Base-by-base conservation (phyloP, 2,888 invertebrate species). In the Netelia virgata region DNA sequence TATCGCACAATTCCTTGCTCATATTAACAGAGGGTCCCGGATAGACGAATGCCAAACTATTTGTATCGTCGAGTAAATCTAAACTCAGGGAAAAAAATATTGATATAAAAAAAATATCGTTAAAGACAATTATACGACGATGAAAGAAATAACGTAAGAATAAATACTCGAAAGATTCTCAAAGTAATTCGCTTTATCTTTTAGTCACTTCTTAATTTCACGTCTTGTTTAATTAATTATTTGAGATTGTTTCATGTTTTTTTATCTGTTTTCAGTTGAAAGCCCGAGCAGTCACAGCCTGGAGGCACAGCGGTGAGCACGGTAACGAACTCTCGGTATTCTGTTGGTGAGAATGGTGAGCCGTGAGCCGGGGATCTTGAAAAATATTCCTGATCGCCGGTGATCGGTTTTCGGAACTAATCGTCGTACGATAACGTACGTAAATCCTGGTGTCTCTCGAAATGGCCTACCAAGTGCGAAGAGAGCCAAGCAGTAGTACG, bases 241-340 rank as follows among this genome's bases (percentile, higher is more conserved):
- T 36, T 66, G 1, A 8, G 16, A 10, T 18, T 47, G 18, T 14
- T 16, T 81, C 61, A 61, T 68, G 10, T 16, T 69, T 14, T 14
- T 11, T 61, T 16, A 14, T 86, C 74, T 88, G 36, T 72, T 87
- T 95, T 16, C 95, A 97, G 97, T 93, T 97, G 94, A 96, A 97
- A 94, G 96, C 96, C 91, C 95, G 96, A 91, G 96, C 96, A 68
- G 96, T 97, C 92, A 96, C 96, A 80, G 95, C 96, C 89, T 97
- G 97, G 97, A 95, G 96, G 89, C 96, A 95, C 90, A 95, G 95
- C 90, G 95, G 95, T 85, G 96, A 96, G 89, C 95, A 96, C 93
- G 96, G 96, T 89, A 96, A 96, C 70, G 97, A 97, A 94, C 95
- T 97, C 88, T 96, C 97, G 90, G 97, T 97, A 85, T 97, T 96